Base-by-base conservation (phyloP, 92 coral and sea anemone genomes). In the Plumapathes pennacea region DNA sequence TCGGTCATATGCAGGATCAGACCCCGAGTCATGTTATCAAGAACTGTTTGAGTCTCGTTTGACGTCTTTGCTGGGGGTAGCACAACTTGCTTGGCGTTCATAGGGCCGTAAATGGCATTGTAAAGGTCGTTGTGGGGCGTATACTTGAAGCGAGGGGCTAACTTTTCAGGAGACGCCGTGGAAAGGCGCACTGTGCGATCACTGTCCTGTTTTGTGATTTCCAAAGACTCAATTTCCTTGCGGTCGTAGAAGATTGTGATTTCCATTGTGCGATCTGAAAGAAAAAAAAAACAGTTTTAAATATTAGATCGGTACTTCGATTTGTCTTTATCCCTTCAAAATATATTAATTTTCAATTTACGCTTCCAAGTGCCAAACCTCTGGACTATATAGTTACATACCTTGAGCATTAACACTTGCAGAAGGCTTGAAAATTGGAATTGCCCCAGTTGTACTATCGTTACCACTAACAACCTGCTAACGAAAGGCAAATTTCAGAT, bases 1-100 rank as follows among this genome's bases (percentile, higher is more conserved):
- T 72, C 81, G 3, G 62, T 69, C 41, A 82, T 65, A 36, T 86
- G 89, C 28, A 86, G 29, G 54, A 82, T 46, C 36, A 86, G 80
- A 32, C 95, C 95, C 6, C 81, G 80, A 32, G 67, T 76, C 62
- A 86, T 42, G 62, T 32, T 54, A 13, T 63, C 62, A 48, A 86
- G 71, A 25, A 82, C 95, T 11, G 29, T 44, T 34, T 28, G 40
- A 37, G 67, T 59, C 45, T 86, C 89, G 12, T 48, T 69, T 42
- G 70, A 62, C 17, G 56, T 25, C 30, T 47, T 51, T 4, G 38
- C 49, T 9, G 52, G 66, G 36, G 95, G 95, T 14, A 86, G 62
- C 42, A 62, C 71, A 14, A 86, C 39, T 25, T 60, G 78, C 23
- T 72, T 74, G 25, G 87, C 91, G 13, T 60, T 64, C 45, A 33